Evolutionary conservation across 2,888 invertebrate genomes (phyloP).

Genomic region (Crematogaster levior): DNA sequence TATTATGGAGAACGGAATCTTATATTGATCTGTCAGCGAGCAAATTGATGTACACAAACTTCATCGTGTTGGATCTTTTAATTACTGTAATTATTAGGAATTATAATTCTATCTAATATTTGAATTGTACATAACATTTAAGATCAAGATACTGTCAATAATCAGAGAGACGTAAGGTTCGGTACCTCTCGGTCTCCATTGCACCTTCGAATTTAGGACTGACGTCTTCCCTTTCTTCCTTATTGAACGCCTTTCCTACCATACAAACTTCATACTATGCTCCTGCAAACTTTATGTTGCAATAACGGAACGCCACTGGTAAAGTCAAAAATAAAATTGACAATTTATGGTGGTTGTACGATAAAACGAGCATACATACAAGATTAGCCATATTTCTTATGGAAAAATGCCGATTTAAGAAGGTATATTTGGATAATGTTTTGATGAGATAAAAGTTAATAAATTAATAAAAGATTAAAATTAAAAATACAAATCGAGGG

Average conservation of each 20-base stretch:
- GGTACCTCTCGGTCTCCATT: not conserved
- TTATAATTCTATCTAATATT: not conserved
- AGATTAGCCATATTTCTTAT: constrained; percentile 1
- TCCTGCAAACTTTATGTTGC: constrained; percentile 26
- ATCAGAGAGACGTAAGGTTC: not conserved
- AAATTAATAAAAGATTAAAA: not conserved
- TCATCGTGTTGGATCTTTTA: not conserved
- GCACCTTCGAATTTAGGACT: constrained; percentile 18
- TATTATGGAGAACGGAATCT: not conserved
- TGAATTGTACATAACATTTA: not conserved
- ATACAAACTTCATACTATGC: constrained; percentile 14
- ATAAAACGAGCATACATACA: constrained; percentile 9
- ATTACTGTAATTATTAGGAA: not conserved
- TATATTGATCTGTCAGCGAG: not conserved
- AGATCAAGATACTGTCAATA: not conserved
- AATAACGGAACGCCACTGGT: constrained; percentile 26
- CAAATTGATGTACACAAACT: not conserved
- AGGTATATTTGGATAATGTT: constrained; percentile 2
- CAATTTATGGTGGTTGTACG: constrained; percentile 10
- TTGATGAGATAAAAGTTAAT: not conserved
- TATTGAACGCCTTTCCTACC: constrained; percentile 13
- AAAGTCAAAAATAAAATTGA: constrained; percentile 39
- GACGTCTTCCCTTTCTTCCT: constrained; percentile 10
- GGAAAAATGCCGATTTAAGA: constrained; percentile 15
- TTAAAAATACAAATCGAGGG: not conserved